These are phyloP conservation scores for Neopipo cinnamomea DNA, from an alignment of 2,113 vertebrate genomes.

Conservation along the genomic window DNA sequence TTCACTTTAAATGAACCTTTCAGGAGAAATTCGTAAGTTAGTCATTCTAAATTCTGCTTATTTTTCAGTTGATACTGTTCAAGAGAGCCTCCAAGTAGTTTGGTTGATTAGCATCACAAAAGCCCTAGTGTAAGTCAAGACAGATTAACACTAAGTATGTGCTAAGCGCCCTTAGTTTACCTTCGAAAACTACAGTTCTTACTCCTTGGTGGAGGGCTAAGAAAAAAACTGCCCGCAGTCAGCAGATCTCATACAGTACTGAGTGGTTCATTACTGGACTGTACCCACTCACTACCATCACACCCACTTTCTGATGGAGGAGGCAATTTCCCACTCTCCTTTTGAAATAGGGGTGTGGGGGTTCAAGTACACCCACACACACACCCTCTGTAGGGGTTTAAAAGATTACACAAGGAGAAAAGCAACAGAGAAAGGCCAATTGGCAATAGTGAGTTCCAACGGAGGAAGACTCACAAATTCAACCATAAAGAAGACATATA, in stretches of 20 bases:
- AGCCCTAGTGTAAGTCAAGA: not conserved
- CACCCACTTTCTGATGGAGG: not conserved
- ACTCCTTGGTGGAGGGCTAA: not conserved
- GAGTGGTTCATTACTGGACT: not conserved
- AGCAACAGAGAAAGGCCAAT: not conserved
- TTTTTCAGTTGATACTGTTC: not conserved
- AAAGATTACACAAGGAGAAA: not conserved
- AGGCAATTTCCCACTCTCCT: not conserved
- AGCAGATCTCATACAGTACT: not conserved
- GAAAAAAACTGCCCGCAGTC: not conserved
- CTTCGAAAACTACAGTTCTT: not conserved
- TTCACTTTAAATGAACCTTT: not conserved
- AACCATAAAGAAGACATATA: not conserved
- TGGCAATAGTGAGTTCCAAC: not conserved
- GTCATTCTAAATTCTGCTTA: not conserved
- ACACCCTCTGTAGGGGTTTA: not conserved
- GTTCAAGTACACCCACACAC: not conserved
- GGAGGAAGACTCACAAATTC: not conserved
- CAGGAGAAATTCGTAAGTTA: not conserved
- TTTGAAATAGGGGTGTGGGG: not conserved
- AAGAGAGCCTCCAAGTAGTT: not conserved
- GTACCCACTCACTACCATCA: not conserved
- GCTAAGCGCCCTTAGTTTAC: not conserved
- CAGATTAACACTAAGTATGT: not conserved
- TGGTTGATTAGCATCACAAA: not conserved